phyloP scores from a whole-genome alignment of 2,797 vertebrate species.

The Muscicapa striata region DNA sequence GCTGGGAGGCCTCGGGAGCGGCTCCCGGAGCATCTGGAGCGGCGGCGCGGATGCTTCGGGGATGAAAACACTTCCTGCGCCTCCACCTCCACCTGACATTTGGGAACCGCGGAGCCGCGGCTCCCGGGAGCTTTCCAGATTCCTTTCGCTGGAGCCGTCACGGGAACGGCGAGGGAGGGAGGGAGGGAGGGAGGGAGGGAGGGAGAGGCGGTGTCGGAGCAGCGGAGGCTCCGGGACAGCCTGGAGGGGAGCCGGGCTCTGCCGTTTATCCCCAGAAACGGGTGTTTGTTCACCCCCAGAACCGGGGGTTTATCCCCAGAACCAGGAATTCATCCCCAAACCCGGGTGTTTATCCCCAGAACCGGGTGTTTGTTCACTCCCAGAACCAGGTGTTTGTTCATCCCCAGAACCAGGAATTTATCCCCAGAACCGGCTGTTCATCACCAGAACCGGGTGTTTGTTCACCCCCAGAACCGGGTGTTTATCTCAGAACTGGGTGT shows the following conservation, averaged over 20 bases:
- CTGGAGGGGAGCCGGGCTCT: not conserved
- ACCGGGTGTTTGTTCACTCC: not conserved
- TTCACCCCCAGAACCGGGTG: no score
- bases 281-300: not conserved
- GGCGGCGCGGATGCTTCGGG: not conserved
- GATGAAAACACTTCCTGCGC: conserved; percentile 58
- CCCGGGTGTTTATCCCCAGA: not conserved
- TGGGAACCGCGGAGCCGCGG: not conserved
- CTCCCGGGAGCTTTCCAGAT: conserved; percentile 1
- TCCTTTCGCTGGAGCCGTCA: not conserved
- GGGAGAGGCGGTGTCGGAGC: not conserved
- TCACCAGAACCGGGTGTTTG: rapidly evolving
- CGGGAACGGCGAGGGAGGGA: not conserved
- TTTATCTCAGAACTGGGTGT: no score
- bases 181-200: not conserved
- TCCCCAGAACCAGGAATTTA: no score
- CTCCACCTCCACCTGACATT: conserved; percentile 59
- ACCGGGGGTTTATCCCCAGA: no score
- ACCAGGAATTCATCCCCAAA: no score
- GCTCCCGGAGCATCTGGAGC: conserved; percentile 22
- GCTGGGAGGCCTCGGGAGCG: not conserved
- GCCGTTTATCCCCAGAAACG: not conserved
- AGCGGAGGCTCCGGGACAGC: not conserved
- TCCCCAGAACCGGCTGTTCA: rapidly evolving
- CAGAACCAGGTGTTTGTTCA: not conserved